These are phyloP conservation scores for Drosophila barbarae DNA, from an alignment of 2,888 invertebrate genomes.

Conservation along the genomic window DNA sequence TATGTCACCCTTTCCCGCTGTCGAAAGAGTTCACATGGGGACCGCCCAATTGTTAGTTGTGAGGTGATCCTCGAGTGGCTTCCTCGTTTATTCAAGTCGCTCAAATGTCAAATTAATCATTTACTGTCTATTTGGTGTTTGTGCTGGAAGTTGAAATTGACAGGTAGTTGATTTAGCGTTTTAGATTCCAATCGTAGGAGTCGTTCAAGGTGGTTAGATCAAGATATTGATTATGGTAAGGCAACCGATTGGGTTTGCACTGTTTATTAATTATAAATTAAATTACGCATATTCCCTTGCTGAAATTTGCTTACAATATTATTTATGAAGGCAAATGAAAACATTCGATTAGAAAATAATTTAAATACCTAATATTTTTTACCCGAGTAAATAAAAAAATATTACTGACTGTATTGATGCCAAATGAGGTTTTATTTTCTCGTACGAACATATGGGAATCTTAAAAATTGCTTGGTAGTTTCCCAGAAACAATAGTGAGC, in stretches of 20 bases:
- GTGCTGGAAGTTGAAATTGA: slow-evolving; percentile 36
- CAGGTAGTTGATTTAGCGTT: slow-evolving; percentile 63
- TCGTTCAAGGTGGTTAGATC: slow-evolving; percentile 15
- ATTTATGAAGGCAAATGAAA: background rate
- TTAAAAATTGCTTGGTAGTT: slow-evolving; percentile 27
- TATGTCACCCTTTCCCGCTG: slow-evolving; percentile 56
- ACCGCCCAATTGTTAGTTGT: slow-evolving; percentile 53
- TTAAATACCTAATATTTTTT: background rate
- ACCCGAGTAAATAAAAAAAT: background rate
- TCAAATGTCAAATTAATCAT: slow-evolving; percentile 74
- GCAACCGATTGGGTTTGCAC: background rate
- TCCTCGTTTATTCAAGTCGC: slow-evolving; percentile 54
- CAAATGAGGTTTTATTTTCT: background rate
- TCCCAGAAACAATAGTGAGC: slow-evolving; percentile 68
- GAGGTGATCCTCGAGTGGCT: slow-evolving; percentile 51
- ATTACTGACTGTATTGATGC: background rate
- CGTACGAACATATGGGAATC: background rate
- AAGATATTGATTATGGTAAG: slow-evolving; percentile 41
- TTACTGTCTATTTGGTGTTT: slow-evolving; percentile 29
- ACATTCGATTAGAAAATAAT: background rate
- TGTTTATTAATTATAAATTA: no score
- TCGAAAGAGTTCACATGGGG: slow-evolving; percentile 63
- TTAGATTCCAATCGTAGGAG: slow-evolving; percentile 23
- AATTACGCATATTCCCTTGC: no score
- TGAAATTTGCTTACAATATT: background rate